Evolutionary conservation across 2,797 vertebrate species (phyloP).

Genomic region (Vespertilio murinus): DNA sequence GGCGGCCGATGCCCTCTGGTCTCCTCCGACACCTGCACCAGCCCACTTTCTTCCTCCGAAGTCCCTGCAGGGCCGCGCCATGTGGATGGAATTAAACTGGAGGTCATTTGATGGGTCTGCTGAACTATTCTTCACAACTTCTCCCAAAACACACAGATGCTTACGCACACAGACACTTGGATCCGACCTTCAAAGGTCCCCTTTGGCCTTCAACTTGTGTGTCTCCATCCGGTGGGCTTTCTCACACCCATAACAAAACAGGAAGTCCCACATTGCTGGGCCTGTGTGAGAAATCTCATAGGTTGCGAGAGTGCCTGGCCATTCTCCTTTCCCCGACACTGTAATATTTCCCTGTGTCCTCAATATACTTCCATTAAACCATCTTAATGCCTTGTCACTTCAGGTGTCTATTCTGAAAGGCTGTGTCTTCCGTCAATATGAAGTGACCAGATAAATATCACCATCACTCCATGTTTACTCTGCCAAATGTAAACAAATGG

Average conservation of each 20-base stretch:
- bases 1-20: constrained; percentile 54
- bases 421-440: not conserved
- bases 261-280: not conserved
- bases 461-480: not conserved
- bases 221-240: not conserved
- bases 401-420: not conserved
- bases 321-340: not conserved
- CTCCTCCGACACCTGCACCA: constrained; percentile 56
- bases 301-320: not conserved
- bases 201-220: constrained; percentile 34
- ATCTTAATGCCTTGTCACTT: not conserved
- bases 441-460: not conserved
- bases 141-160: constrained; percentile 72
- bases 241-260: not conserved
- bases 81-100: constrained; percentile 62
- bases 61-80: constrained; percentile 56
- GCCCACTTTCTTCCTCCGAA: constrained; percentile 46
- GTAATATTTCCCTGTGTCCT: not conserved
- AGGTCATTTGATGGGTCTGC: constrained; percentile 23
- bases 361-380: not conserved
- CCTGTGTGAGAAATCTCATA: not conserved
- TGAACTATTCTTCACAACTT: constrained; percentile 72
- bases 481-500: not conserved
- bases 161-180: constrained; percentile 33
- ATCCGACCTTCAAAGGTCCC: constrained; percentile 57